These are phyloP conservation scores for Rapana venosa DNA, from an alignment of 2,888 invertebrate species.

Conservation along the genomic window DNA sequence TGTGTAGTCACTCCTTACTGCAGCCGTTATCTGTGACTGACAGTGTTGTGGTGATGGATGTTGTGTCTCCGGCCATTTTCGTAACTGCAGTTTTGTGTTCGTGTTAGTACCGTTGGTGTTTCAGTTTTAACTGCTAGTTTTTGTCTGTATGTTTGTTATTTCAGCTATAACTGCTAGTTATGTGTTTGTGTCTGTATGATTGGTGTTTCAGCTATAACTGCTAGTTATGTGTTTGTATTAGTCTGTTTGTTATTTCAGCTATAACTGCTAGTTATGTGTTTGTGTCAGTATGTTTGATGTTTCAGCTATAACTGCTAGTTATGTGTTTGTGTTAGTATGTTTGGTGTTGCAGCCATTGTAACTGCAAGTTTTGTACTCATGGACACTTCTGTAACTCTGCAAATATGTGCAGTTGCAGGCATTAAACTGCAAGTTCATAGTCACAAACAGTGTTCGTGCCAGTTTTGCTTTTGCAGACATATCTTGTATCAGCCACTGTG, in stretches of 20 bases:
- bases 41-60: too few relatives aligned
- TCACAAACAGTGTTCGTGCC: too few relatives aligned
- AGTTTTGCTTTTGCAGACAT: too few relatives aligned
- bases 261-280: not conserved
- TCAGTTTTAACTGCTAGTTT: too few relatives aligned
- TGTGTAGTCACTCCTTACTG: constrained; percentile 9
- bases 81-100: too few relatives aligned
- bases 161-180: too few relatives aligned
- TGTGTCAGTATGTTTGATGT: not conserved
- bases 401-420: not conserved
- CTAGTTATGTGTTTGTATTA: not conserved
- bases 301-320: not conserved
- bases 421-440: not conserved
- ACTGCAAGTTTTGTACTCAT: not conserved
- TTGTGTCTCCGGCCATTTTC: too few relatives aligned
- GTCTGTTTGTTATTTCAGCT: not conserved
- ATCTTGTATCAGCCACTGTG: too few relatives aligned
- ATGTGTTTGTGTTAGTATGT: not conserved
- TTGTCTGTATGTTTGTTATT: too few relatives aligned
- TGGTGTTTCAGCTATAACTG: not conserved
- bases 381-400: not conserved
- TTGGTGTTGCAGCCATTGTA: not conserved
- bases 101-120: too few relatives aligned
- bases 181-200: too few relatives aligned
- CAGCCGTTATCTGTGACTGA: not conserved